Conservation (phyloP, 2,888 invertebrate genomes). For the Pantelozetes paolii region DNA sequence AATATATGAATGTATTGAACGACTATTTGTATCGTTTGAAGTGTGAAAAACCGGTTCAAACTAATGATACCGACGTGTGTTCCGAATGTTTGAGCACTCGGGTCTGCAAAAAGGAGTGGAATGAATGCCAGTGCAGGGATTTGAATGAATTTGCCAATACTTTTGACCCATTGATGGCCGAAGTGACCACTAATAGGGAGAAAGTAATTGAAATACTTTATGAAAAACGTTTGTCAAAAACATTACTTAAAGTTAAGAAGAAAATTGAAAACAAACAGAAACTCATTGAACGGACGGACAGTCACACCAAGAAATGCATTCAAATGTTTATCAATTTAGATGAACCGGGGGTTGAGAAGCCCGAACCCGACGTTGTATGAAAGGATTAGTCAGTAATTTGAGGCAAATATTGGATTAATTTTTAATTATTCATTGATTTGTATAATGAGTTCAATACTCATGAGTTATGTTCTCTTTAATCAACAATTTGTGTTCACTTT, state of each 20-base stretch:
- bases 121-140: not conserved
- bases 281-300: not conserved
- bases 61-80: not conserved
- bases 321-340: no score
- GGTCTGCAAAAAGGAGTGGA: not conserved
- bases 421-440: no score
- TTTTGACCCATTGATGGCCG: not conserved
- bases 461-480: no score
- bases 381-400: no score
- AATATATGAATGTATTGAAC: not conserved
- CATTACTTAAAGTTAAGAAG: not conserved
- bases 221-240: not conserved
- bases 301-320: not conserved
- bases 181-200: not conserved
- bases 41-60: not conserved
- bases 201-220: not conserved
- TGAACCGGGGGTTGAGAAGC: no score
- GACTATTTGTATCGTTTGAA: not conserved
- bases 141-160: not conserved
- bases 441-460: no score
- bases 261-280: not conserved
- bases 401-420: no score
- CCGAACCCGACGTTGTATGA: no score
- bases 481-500: no score
- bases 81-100: not conserved